phyloP scores from a whole-genome alignment of 2,113 vertebrate species.

The Sinocyclocheilus grahami region DNA sequence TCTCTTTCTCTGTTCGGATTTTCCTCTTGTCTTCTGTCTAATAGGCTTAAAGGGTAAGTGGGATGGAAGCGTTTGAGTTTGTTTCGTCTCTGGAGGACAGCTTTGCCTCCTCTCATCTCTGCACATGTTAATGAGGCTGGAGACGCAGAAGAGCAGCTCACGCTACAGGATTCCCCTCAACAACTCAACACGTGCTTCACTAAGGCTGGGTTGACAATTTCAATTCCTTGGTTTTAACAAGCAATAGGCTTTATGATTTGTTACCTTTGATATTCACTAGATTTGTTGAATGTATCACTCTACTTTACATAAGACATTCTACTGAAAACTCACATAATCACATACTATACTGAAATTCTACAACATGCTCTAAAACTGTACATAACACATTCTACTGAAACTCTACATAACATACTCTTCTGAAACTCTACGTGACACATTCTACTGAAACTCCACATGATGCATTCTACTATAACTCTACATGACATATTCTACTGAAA shows the following conservation, averaged over 20 bases:
- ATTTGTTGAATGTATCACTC: background rate
- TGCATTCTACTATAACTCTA: no score
- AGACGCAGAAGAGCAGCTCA: constrained; percentile 13
- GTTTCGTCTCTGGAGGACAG: constrained; percentile 54
- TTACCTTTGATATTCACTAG: background rate
- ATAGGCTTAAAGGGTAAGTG: constrained; percentile 65
- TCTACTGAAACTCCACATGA: no score
- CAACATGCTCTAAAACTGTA: no score
- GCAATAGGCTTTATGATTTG: background rate
- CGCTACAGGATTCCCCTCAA: constrained; percentile 15
- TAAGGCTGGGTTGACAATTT: constrained; percentile 7
- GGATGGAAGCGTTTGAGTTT: constrained; percentile 63
- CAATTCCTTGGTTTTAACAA: constrained; percentile 26
- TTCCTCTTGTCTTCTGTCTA: constrained; percentile 61
- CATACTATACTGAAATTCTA: no score
- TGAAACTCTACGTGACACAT: no score
- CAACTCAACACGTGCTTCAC: background rate
- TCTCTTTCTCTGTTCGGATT: constrained; percentile 41
- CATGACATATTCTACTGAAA: no score
- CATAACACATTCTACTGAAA: no score
- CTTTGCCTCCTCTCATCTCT: constrained; percentile 37
- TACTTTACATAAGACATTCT: background rate
- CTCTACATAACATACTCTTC: no score
- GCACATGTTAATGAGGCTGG: constrained; percentile 56
- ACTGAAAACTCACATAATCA: background rate